Base-by-base conservation (phyloP, 2,113 vertebrate species). In the Dinomys branickii region DNA sequence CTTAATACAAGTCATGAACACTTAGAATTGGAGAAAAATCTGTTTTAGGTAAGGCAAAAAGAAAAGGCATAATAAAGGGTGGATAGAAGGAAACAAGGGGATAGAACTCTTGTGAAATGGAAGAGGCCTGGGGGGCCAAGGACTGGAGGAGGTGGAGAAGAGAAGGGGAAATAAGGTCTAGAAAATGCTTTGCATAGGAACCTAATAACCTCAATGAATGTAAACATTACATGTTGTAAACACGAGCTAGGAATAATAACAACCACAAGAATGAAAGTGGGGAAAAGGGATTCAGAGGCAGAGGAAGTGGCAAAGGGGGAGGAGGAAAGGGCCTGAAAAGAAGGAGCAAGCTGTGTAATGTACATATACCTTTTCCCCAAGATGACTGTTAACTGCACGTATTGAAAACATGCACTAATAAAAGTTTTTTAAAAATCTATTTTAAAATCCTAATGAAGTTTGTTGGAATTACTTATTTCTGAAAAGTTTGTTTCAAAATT, bases 401-500 rank as follows among this genome's bases (percentile, higher is more conserved):
- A 50, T 7, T 30, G 28, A 26, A 78, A 14, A 78, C 2, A 7
- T 30, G 28, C 8, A 50, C 75, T 33, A 78, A 50, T 50, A 50
- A 7, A 50, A 33, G 16, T 47, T 75, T 13, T 30, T 44, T 24
- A 30, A 81, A 44, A 85, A 24, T 69, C 11, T 63, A 50, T 82
- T 96, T 89, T 84, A 58, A 69, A 58, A 59, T 52, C 24, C 47
- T 63, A 35, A 33, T 78, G 14, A 82, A 80, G 59, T 85, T 73
- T 56, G 24, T n/a, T 44, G 78, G 73, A 61, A 52, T 52, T 88
- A 41, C 56, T 93, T 93, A 41, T 92, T 92, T 92, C 47, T 67
- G 30, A 12, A 50, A 93, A 95, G 24, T 90, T 78, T 88, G 30
- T 91, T 85, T 89, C 63, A 44, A 95, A 89, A 73, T 90, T 84